A percentile compares a stretch with the other conserved stretches of the same genome.
Conservation (phyloP, 2,113 vertebrate species). For the Epinephelus lanceolatus region DNA sequence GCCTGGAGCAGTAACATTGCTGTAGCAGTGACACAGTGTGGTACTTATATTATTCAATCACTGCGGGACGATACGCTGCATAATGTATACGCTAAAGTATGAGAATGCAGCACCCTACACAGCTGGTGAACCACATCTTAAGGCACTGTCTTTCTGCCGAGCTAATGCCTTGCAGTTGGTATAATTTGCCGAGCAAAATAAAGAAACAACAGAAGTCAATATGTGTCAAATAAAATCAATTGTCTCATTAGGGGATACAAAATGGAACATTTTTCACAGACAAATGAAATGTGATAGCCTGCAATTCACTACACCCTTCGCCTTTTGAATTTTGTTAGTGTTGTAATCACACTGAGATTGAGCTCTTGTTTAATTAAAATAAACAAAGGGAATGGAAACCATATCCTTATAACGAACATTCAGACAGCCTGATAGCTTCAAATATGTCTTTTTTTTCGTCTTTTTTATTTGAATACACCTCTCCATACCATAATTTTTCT, state of each 20-base stretch:
- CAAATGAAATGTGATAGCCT: constrained; percentile 45
- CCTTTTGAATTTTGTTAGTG: constrained; percentile 29
- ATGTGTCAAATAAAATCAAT: constrained; percentile 71
- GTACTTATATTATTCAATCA: constrained; percentile 62
- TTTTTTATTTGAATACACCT: not conserved
- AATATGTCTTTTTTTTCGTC: not conserved
- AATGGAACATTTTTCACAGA: constrained; percentile 49
- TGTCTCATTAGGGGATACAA: constrained; percentile 59
- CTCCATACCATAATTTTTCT: not conserved
- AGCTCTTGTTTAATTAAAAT: constrained; percentile 50
- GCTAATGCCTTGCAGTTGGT: constrained; percentile 15
- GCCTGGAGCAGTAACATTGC: constrained; percentile 40
- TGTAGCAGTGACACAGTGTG: constrained; percentile 42
- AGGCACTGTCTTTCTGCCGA: constrained; percentile 10
- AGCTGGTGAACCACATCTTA: constrained; percentile 49
- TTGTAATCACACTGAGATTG: constrained; percentile 28
- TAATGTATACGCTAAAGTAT: constrained; percentile 47
- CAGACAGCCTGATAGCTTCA: constrained; percentile 2
- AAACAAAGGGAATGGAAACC: constrained; percentile 16
- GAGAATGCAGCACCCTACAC: constrained; percentile 45
- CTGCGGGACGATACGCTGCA: constrained; percentile 42
- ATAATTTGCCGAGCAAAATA: constrained; percentile 58
- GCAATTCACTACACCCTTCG: constrained; percentile 27
- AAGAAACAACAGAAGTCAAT: constrained; percentile 68
- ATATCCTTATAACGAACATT: constrained; percentile 1